Base-by-base conservation (phyloP, 2,888 invertebrate species). In the Troides helena region DNA sequence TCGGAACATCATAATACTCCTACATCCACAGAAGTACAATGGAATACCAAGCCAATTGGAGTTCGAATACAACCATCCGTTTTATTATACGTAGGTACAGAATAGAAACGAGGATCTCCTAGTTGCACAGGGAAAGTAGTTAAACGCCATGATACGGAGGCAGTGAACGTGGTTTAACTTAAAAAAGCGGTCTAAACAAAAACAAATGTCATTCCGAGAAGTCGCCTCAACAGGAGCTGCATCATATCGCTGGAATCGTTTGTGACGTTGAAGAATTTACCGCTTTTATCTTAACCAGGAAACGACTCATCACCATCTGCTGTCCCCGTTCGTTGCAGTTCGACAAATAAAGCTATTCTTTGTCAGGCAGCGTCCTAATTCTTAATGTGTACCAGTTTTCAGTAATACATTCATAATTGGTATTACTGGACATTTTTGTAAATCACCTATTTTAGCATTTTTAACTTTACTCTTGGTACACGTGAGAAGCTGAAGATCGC, bases 241-340 rank as follows among this genome's bases (percentile, higher is more conserved):
- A 73, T 76, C 77, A 72, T 75, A 77, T 80, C 77, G 73, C 78
- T 73, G 75, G 76, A 80, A 79, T 73, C 71, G 75, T 70, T 75
- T 65, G 72, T 76, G 77, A 80, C 77, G 80, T 76, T 82, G 79
- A 84, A 82, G 81, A 81, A 83, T 81, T 81, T 80, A 80, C 75
- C 72, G 77, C 83, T 88, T 88, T 86, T 81, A 87, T 85, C 84
- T 83, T 78, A 72, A 80, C 76, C 84, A 86, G 87, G 87, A 88
- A 86, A 80, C 77, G 79, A 78, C 79, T 82, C 78, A 84, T 88
- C 87, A 84, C 80, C 74, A 80, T 79, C 71, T 74, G 73, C 69
- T 74, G 75, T 74, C 78, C 76, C 73, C 78, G 78, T 74, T 76
- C 76, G 73, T 76, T 79, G 77, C 76, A 69, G 74, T 67, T 69